Evolutionary conservation across 2,888 invertebrate species (phyloP).

Genomic region (Antheraea yamamai): DNA sequence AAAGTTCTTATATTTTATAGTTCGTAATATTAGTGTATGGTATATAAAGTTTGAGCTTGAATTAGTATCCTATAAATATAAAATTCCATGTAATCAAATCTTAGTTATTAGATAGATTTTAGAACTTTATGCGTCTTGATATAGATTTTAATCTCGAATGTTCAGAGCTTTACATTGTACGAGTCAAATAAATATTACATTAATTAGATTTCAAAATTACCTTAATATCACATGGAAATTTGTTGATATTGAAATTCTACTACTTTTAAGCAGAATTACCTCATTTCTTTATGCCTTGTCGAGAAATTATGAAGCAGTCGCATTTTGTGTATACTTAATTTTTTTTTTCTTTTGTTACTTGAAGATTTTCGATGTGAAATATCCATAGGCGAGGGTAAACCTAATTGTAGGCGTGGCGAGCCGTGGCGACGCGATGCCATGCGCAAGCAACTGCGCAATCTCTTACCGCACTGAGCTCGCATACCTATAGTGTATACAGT

Average conservation of each 20-base stretch:
- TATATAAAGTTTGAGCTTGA: constrained; percentile 13
- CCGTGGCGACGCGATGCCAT: no score
- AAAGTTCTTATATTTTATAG: background rate
- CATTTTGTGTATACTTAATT: background rate
- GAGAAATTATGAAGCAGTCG: background rate
- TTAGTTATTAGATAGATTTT: constrained; percentile 9
- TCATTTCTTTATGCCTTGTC: no score
- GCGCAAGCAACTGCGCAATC: no score
- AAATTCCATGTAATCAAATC: constrained; percentile 10
- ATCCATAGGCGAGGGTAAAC: no score
- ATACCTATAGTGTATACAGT: no score
- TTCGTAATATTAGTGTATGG: background rate
- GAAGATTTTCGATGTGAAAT: no score
- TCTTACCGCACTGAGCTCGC: no score
- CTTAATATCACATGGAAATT: no score
- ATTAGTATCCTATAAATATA: constrained; percentile 2
- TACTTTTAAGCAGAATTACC: no score
- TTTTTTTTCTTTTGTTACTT: background rate
- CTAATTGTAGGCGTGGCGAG: no score
- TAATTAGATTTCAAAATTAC: no score
- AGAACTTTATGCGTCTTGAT: constrained; percentile 1
- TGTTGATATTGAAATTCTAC: no score
- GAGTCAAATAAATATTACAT: background rate
- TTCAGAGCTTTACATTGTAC: constrained; percentile 3
- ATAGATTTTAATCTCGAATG: background rate